A percentile compares a stretch with the other conserved stretches of the same genome.
These are phyloP conservation scores for Gymnocheta viridis DNA, from an alignment of 2,888 invertebrate species.

Conservation along the genomic window DNA sequence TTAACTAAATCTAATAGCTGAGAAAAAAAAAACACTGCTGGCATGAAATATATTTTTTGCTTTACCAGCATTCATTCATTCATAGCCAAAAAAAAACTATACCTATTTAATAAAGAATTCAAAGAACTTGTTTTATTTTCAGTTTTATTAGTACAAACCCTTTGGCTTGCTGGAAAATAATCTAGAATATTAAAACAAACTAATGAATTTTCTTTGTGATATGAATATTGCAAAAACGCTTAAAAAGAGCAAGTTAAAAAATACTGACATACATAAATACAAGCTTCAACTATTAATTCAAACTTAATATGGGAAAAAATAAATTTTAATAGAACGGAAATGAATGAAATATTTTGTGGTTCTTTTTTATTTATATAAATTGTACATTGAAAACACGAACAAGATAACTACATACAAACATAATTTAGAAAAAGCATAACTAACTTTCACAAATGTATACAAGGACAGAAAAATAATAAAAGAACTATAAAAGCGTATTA, in stretches of 20 bases:
- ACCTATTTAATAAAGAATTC: background rate
- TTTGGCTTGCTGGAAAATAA: background rate
- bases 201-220: constrained; percentile 22
- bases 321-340: background rate
- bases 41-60: background rate
- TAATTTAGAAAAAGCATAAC: no score
- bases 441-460: no score
- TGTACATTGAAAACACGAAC: no score
- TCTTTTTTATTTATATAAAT: background rate
- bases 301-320: background rate
- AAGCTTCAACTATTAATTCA: background rate
- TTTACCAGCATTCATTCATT: background rate
- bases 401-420: no score
- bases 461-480: no score
- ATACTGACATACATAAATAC: background rate
- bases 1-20: background rate
- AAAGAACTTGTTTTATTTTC: constrained; percentile 14
- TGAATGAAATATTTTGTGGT: background rate
- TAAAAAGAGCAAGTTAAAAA: constrained; percentile 7
- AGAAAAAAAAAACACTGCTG: background rate
- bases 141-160: constrained; percentile 12
- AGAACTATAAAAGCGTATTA: no score
- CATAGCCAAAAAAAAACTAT: background rate
- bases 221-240: background rate
- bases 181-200: background rate